Evolutionary conservation across 2,888 invertebrate genomes (phyloP).

Genomic region (Chymomyza caudatula): DNA sequence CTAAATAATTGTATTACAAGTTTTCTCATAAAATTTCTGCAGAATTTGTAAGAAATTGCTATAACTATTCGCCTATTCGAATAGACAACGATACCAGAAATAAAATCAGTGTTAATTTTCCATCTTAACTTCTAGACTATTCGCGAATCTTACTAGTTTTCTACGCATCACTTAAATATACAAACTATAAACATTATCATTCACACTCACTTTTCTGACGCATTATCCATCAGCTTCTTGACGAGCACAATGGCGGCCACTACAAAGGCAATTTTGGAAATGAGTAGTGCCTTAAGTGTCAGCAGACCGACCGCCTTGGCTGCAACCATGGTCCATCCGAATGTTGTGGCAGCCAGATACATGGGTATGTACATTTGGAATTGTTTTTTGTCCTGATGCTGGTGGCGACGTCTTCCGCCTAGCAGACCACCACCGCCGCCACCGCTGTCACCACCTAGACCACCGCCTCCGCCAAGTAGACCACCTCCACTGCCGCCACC

Average conservation of each 20-base stretch:
- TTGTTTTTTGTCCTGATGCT: conserved; percentile 81
- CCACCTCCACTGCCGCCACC: conserved; percentile 34
- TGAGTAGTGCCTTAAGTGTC: conserved; percentile 84
- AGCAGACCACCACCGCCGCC: conserved; percentile 46
- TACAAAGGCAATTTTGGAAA: conserved; percentile 84
- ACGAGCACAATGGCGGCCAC: conserved; percentile 82
- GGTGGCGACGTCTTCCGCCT: conserved; percentile 66
- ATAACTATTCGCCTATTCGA: too few species aligned
- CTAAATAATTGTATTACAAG: too few species aligned
- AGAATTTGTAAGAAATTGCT: too few species aligned
- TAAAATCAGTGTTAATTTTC: too few species aligned
- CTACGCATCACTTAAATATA: too few species aligned
- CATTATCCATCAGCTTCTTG: conserved; percentile 82
- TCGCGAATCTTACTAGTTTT: too few species aligned
- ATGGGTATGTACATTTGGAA: conserved; percentile 83
- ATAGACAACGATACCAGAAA: too few species aligned
- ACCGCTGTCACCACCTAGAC: conserved; percentile 43
- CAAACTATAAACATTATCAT: too few species aligned
- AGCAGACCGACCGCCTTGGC: conserved; percentile 82
- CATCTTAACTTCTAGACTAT: too few species aligned
- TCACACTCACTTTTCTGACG: conserved; percentile 76
- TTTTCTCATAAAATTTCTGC: too few species aligned
- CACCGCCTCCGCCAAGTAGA: conserved; percentile 31
- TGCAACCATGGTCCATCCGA: conserved; percentile 82
- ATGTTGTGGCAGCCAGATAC: conserved; percentile 84